A percentile compares a stretch with the other conserved stretches of the same genome.
Conservation (phyloP, 2,888 invertebrate genomes). For the Nemoura dubitans region DNA sequence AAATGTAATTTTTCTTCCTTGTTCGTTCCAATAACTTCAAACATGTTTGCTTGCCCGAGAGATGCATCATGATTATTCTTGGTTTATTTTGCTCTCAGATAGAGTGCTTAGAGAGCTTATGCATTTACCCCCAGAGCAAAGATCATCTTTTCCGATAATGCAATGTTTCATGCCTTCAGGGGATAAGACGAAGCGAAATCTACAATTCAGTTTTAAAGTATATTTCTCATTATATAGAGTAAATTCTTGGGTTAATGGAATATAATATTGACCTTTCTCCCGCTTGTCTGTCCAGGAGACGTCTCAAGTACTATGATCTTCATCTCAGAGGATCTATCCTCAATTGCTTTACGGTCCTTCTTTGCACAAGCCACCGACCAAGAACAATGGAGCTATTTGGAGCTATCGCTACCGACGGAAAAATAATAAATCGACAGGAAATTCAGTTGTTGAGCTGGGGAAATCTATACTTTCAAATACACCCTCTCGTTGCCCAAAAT, state of each 20-base stretch:
- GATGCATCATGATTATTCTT: constrained; percentile 27
- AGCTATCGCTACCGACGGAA: not conserved
- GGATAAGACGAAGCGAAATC: not conserved
- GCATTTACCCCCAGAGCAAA: constrained; percentile 3
- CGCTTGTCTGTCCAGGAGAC: not conserved
- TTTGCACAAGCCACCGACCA: not conserved
- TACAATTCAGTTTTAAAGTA: not conserved
- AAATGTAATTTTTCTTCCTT: constrained; percentile 22
- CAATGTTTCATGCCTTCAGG: not conserved
- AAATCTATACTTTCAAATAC: not conserved
- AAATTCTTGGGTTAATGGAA: not conserved
- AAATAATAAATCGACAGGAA: not conserved
- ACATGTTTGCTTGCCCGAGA: not conserved
- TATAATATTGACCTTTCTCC: not conserved
- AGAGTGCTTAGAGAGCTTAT: constrained; percentile 3
- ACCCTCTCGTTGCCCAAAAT: no score
- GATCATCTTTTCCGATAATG: constrained; percentile 7
- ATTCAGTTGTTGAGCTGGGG: not conserved
- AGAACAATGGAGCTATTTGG: not conserved
- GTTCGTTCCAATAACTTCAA: constrained; percentile 31
- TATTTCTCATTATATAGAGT: constrained; percentile 12
- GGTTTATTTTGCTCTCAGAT: constrained; percentile 20
- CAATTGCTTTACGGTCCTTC: not conserved
- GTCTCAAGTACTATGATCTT: not conserved
- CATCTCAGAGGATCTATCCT: not conserved